Percentiles rank a stretch among this genome's conserved stretches.
These are phyloP conservation scores for Agapornis canus DNA, from an alignment of 2,797 vertebrate genomes.

Conservation along the genomic window DNA sequence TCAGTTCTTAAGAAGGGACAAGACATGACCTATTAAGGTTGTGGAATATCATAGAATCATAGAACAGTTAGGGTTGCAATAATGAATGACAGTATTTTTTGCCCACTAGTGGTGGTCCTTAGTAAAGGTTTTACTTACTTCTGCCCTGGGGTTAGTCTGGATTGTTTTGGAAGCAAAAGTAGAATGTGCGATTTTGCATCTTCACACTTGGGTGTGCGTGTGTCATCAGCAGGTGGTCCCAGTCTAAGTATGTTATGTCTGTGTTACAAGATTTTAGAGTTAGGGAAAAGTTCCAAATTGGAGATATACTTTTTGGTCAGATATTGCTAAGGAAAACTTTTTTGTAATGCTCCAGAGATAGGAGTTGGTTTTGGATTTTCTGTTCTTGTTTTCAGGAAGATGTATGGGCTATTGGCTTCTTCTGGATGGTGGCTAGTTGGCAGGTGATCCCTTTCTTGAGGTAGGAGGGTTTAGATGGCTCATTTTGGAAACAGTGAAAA, in stretches of 20 bases:
- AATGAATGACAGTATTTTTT: neutral
- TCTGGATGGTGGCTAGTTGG: neutral
- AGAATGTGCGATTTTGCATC: neutral
- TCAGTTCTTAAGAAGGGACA: neutral
- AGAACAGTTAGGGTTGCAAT: neutral
- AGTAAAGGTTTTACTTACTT: neutral
- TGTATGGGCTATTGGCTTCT: neutral
- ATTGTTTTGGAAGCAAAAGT: neutral
- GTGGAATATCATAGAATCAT: neutral
- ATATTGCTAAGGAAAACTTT: neutral
- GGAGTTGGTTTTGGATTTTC: neutral
- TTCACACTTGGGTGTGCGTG: accelerated
- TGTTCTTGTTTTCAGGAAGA: neutral
- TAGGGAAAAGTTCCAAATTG: neutral
- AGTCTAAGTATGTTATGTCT: neutral
- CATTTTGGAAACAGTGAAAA: neutral
- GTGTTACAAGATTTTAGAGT: neutral
- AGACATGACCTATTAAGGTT: neutral
- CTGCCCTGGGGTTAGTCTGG: neutral
- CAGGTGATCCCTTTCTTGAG: neutral
- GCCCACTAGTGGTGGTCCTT: neutral
- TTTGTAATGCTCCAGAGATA: neutral
- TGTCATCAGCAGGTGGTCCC: neutral
- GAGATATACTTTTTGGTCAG: neutral
- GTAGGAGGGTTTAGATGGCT: neutral